Conservation (phyloP, 2,888 invertebrate species). For the Perizoma affinitatum region DNA sequence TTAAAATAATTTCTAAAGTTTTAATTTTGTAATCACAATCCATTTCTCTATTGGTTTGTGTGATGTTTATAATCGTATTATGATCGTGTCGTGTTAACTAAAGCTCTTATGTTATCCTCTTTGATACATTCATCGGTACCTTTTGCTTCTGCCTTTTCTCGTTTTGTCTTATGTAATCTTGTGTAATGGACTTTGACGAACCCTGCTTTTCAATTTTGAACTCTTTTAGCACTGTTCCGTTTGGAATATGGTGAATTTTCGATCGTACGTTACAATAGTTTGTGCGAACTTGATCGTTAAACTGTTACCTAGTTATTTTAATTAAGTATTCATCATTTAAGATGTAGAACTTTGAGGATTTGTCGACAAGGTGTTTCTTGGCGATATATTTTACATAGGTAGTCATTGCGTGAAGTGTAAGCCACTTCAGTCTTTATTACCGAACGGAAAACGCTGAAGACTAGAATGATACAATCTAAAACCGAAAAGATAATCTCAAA, state of each 20-base stretch:
- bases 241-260: neutral
- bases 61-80: too few species aligned
- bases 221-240: slow-evolving; percentile 25
- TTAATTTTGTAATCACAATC: too few species aligned
- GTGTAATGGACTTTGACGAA: slow-evolving; percentile 44
- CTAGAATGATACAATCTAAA: slow-evolving; percentile 59
- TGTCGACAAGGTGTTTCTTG: neutral
- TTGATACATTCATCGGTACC: slow-evolving; percentile 47
- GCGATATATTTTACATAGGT: too few species aligned
- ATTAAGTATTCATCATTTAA: slow-evolving; percentile 45
- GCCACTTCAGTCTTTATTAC: slow-evolving; percentile 61
- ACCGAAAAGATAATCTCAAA: slow-evolving; percentile 62
- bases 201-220: slow-evolving; percentile 32
- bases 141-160: slow-evolving; percentile 45
- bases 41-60: too few species aligned
- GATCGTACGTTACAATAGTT: neutral
- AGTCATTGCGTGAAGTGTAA: slow-evolving; percentile 36
- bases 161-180: slow-evolving; percentile 53
- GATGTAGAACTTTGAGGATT: neutral
- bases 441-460: slow-evolving; percentile 56
- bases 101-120: slow-evolving; percentile 40
- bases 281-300: slow-evolving; percentile 1
- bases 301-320: slow-evolving; percentile 46
- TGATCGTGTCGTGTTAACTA: slow-evolving; percentile 28
- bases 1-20: too few species aligned